Evolutionary conservation across 2,113 vertebrate species (phyloP).

Genomic region (Junco hyemalis): DNA sequence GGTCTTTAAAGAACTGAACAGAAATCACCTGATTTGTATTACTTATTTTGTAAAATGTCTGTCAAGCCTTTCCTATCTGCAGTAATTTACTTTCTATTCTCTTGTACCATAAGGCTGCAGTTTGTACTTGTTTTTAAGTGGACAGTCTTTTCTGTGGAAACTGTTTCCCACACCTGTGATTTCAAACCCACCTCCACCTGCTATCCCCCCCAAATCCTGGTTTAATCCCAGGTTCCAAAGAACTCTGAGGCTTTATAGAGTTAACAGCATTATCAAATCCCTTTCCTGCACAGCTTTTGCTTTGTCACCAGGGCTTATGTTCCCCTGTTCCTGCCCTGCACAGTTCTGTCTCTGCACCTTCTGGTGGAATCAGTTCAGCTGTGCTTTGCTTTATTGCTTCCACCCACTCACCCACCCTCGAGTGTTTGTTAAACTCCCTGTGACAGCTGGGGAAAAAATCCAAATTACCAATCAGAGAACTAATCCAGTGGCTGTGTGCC

Average conservation of each 20-base stretch:
- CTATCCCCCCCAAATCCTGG: not conserved
- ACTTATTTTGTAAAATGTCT: not conserved
- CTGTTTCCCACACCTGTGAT: not conserved
- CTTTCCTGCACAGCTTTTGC: constrained; percentile 10
- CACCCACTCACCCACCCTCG: constrained; percentile 7
- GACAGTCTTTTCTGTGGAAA: not conserved
- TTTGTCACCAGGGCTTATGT: constrained; percentile 2
- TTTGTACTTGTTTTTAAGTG: not conserved
- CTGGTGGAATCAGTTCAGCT: constrained; percentile 27
- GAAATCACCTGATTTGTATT: not conserved
- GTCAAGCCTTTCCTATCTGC: not conserved
- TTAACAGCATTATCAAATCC: constrained; percentile 5
- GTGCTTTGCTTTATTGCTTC: constrained; percentile 38
- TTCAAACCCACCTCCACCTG: constrained; percentile 2
- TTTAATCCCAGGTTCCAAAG: constrained; percentile 6
- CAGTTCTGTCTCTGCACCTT: not conserved
- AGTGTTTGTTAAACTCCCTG: constrained; percentile 12
- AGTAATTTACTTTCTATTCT: not conserved
- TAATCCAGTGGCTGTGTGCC: not conserved
- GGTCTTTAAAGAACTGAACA: not conserved
- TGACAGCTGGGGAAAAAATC: constrained; percentile 25
- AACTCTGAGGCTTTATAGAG: not conserved
- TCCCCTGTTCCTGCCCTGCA: constrained; percentile 7
- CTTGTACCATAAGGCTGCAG: not conserved
- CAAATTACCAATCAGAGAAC: constrained; percentile 30